Base-by-base conservation (phyloP, 2,888 invertebrate genomes). In the Caenorhabditis sp. region DNA sequence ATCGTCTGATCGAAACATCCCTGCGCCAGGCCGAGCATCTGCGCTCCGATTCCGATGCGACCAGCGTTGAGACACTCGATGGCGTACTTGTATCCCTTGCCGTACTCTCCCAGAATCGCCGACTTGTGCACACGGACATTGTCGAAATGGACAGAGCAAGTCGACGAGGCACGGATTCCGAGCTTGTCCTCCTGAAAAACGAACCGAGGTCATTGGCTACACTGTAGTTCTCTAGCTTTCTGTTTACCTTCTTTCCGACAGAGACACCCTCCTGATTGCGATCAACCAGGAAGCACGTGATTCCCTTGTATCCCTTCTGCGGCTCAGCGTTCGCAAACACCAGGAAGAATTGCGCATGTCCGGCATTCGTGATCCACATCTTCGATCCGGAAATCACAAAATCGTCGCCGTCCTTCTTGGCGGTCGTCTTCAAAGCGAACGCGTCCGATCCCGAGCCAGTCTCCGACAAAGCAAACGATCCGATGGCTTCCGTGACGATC, bases 331-430 rank as follows among this genome's bases (percentile, higher is more conserved):
- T 91, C 9, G 91, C 91, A 79, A 91, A 88, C 6, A 91, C 90
- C 5, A 98, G 93, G 93, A 97, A 98, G 11, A 98, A 94, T 28
- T 96, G 96, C 70, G 98, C 96, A 64, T 97, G 94, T 91, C 96
- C 97, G 0, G 98, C 96, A 93, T 97, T 97, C 0, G 97, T 97
- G 87, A 98, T 98, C 98, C 98, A 98, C 95, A 97, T 96, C 93
- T 98, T 99, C 13, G 96, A 95, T 56, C 98, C 98, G 92, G 96
- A 97, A 83, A 99, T 94, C 67, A 98, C 92, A 92, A 94, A 98
- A 89, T 96, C 94, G 80, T 95, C 94, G n/a, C 97, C 97, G 84
- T 97, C 88, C 26, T 62, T 62, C 92, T 95, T 96, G 0, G 98
- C 98, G 0, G 94, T 94, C 0, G 97, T 97, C 93, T 96, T 97